Evolutionary conservation across 2,888 invertebrate species (phyloP), one percentile per base, ranked within the genome.

Genomic region (Ptilodon capucinus): DNA sequence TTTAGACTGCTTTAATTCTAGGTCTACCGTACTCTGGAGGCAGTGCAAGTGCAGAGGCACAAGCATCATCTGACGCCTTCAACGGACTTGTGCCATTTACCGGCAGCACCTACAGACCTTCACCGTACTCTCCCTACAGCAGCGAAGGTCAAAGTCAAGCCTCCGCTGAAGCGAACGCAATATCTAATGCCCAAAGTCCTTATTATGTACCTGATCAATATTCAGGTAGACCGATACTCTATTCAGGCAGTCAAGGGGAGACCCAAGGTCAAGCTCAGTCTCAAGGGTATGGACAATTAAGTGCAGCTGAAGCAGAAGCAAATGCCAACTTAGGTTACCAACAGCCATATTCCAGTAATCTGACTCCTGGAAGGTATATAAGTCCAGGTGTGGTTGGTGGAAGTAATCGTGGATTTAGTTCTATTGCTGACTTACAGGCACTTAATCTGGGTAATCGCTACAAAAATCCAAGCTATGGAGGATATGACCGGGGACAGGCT

Each of bases 21-120:
- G 38, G 38, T 19, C 2, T 38, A 5, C 6, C 38, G 2, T 42
- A 45, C 19, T 45, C 45, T 13, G 46, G 44, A 1, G 48, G 40
- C 18, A 39, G 25, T 35, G 36, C 40, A 6, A 45, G 30, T 8
- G 45, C 48, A 3, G 51, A 52, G 34, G 46, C 51, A 1, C 46
- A 46, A 18, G 46, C 44, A 36, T 40, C 40, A 36, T 42, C 50
- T 8, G 19, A 38, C 8, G 13, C 19, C 5, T 19, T 11, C n/a
- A 19, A 13, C 19, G 38, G 38, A 38, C 6, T 18, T 3, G 6
- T 19, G 6, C 18, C 18, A n/a, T 17, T 8, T 6, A 4, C 4
- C 3, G 18, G n/a, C 2, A 2, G 6, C 13, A 13, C 18, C 19
- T 19, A 38, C 19, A 38, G 19, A 13, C 38, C 38, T 8, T 19